Evolutionary conservation across 1,140 invertebrate species (phyloP), one percentile per base, ranked within the genome.

Genomic region (Samia ricini): DNA sequence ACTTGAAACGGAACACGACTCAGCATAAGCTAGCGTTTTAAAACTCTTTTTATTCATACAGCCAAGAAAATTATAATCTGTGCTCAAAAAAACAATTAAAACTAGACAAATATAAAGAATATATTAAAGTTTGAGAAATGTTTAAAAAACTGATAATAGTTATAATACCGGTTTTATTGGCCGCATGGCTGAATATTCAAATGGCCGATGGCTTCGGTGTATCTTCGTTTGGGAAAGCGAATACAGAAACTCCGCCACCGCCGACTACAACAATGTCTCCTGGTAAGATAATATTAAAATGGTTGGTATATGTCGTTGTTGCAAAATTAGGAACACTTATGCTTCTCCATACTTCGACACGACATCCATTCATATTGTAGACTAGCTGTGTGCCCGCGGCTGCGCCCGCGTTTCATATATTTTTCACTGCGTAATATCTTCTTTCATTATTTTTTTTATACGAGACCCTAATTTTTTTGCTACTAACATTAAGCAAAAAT

Each of bases 201-300:
- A 63, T 66, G 20, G 55, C 62, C 51, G 64, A 80, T 23, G 66
- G 68, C 15, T 85, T 88, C 59, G 85, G 85, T 20, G 83, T 88
- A 62, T 88, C 85, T 1, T 88, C 85, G 7, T 88, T 86, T 55
- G 85, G 85, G 26, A 82, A 83, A 64, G 79, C 85, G 33, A 81
- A 83, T 57, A 88, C 86, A 10, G 81, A 86, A 12, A 76, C 85
- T n/a, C 82, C 86, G 55, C 77, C 73, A 69, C 77, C 81, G 8
- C 71, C 77, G 8, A 79, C 83, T 8, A 81, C 85, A 0, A 85
- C 86, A n/a, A 74, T 76, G 33, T 66, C 82, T 21, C 81, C 86
- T 51, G 86, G 86, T 89, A 87, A 89, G 83, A 83, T 22, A 59
- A 20, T 15, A 15, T 42, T 42, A 15, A 15, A 42, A 1, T 15